Percentiles rank a stretch among this genome's conserved stretches.
Evolutionary conservation across 2,797 vertebrate species (phyloP).

Genomic region (Neoniphon sammara): DNA sequence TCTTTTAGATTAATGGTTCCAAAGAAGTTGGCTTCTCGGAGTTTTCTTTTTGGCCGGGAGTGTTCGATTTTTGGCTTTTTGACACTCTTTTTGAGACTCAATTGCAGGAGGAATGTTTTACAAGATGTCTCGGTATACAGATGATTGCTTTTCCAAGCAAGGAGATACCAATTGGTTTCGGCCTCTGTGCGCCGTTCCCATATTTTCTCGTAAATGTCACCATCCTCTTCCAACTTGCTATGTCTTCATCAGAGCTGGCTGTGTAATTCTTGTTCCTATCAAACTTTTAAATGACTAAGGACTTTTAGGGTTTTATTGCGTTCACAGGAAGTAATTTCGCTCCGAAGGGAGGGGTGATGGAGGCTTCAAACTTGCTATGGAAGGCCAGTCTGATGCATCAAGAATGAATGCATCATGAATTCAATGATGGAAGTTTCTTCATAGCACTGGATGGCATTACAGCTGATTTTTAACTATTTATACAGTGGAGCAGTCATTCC

Average conservation of each 20-base stretch:
- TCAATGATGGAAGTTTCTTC: not conserved
- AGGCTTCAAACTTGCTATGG: not conserved
- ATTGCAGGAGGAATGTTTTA: not conserved
- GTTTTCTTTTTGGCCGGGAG: not conserved
- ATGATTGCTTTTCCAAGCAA: no score
- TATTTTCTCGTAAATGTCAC: slow-evolving; percentile 5
- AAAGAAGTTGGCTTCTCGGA: not conserved
- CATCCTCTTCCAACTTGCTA: slow-evolving; percentile 1
- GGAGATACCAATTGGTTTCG: no score
- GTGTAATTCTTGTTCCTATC: slow-evolving; percentile 1
- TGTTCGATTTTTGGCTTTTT: not conserved
- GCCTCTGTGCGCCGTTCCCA: no score
- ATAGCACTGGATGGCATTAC: slow-evolving; percentile 13
- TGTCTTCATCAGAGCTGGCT: not conserved
- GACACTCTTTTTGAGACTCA: slow-evolving; percentile 5
- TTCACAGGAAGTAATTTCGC: slow-evolving; percentile 13
- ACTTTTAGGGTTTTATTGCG: not conserved
- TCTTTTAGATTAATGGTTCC: not conserved
- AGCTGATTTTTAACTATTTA: slow-evolving; percentile 10
- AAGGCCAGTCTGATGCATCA: slow-evolving; percentile 4
- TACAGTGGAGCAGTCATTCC: not conserved
- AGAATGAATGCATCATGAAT: slow-evolving; percentile 10
- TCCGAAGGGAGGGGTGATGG: not conserved
- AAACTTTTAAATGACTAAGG: not conserved
- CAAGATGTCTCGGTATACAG: not conserved